Conservation (phyloP, 2,113 vertebrate species). For the Hippopotamus amphibius region DNA sequence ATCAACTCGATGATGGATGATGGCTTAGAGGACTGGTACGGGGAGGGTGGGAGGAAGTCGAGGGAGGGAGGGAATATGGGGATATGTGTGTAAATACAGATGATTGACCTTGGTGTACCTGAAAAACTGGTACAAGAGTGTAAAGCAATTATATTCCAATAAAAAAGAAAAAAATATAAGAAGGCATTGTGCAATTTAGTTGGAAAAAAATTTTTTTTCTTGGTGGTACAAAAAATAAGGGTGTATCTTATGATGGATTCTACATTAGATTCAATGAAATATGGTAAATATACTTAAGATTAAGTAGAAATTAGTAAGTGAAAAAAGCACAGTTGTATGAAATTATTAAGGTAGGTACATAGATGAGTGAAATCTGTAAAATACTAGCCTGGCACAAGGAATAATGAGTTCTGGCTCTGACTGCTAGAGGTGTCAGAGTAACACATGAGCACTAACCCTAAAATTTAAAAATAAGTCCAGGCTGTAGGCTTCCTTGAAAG, state of each 20-base stretch:
- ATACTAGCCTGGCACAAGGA: not conserved
- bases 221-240: not conserved
- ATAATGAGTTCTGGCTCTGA: not conserved
- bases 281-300: not conserved
- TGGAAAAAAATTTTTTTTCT: not conserved
- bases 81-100: too few relatives aligned
- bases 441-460: not conserved
- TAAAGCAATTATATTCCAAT: too few relatives aligned
- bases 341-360: not conserved
- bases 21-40: too few relatives aligned
- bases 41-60: too few relatives aligned
- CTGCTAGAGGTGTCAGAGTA: not conserved
- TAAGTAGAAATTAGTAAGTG: slow-evolving; percentile 2
- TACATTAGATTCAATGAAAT: not conserved
- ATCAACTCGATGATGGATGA: too few relatives aligned
- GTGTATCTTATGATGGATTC: not conserved
- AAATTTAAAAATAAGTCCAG: not conserved
- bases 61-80: too few relatives aligned
- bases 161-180: not conserved
- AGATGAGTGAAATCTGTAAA: slow-evolving; percentile 26
- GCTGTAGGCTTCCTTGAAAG: not conserved
- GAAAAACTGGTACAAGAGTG: too few relatives aligned
- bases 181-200: not conserved
- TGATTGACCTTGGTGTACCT: too few relatives aligned
- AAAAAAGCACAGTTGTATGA: not conserved